Conservation (phyloP, 2,113 vertebrate species). For the Tachysurus vachellii region DNA sequence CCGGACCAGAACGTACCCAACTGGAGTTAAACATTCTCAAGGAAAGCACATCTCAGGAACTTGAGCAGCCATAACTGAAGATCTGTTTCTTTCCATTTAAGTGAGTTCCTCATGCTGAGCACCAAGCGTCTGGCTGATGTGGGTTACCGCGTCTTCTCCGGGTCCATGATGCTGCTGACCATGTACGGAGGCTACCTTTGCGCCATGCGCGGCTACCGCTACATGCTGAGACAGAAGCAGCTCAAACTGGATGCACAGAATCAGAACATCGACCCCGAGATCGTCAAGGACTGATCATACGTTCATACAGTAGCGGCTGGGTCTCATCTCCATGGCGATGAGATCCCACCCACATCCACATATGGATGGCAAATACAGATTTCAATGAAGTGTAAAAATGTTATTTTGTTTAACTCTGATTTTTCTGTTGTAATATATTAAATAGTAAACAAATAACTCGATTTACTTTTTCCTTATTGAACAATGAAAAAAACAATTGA, state of each 20-base stretch:
- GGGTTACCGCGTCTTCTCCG: slow-evolving; percentile 85
- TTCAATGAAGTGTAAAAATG: neutral
- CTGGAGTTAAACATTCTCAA: neutral
- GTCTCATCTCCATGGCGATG: neutral
- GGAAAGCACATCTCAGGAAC: neutral
- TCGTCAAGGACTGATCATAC: slow-evolving; percentile 63
- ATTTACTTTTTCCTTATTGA: no score
- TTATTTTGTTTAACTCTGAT: neutral
- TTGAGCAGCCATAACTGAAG: neutral
- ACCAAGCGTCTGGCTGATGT: slow-evolving; percentile 87
- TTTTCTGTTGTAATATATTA: slow-evolving; percentile 37
- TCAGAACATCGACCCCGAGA: slow-evolving; percentile 59
- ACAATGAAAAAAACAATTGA: no score
- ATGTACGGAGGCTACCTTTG: slow-evolving; percentile 87
- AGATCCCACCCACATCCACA: no score
- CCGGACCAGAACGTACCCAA: neutral
- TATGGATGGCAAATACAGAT: neutral
- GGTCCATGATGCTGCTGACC: slow-evolving; percentile 90
- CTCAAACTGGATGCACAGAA: slow-evolving; percentile 72
- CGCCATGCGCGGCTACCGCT: slow-evolving; percentile 71
- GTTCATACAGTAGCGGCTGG: neutral
- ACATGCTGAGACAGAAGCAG: slow-evolving; percentile 65
- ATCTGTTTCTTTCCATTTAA: neutral
- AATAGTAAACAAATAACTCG: neutral
- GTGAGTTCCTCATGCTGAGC: slow-evolving; percentile 74